Evolutionary conservation across 2,797 vertebrate genomes (phyloP), one percentile per base, ranked within the genome.

Genomic region (Florisuga fusca): DNA sequence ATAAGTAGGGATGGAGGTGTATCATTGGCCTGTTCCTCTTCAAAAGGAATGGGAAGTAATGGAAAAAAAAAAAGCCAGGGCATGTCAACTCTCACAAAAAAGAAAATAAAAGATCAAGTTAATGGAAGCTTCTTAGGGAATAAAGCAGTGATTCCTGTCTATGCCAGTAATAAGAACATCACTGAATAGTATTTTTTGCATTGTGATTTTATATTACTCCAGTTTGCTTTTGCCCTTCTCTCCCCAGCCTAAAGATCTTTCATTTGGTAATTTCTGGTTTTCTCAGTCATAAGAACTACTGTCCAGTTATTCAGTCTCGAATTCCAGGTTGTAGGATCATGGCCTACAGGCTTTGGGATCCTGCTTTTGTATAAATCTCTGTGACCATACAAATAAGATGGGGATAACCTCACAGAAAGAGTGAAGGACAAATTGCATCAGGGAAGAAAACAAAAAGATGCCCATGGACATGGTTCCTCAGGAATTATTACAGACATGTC

Each of bases 121-220:
- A 85, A 83, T 59, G 59, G 74, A 86, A 86, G n/a, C 15, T 74
- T 88, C 71, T 87, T 85, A 77, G 63, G 50, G 64, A 81, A 79
- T 50, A 87, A 95, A 74, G 54, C 66, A 83, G 61, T 38, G 89
- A 53, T 83, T 86, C 29, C 45, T 6, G 2, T 84, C 41, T 83
- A 45, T 84, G 41, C n/a, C 31, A 83, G 81, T 84, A 85, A 94
- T 83, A 62, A 87, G 46, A 95, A 67, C 10, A 62, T 8, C 74
- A 38, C 17, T 75, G 58, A 94, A 8, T 55, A 64, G 31, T 69
- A 80, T 14, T 93, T 76, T 79, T 79, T 53, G 38, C 41, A 27
- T 58, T 73, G 38, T 87, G 54, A 78, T 89, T 68, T 89, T 79
- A 6, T 41, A 68, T 81, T 89, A 72, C 19, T 48, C 34, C 46